Percentiles rank a stretch among this genome's conserved stretches.
These are phyloP conservation scores for Heliconius ethilla DNA, from an alignment of 2,888 invertebrate species.

Conservation along the genomic window DNA sequence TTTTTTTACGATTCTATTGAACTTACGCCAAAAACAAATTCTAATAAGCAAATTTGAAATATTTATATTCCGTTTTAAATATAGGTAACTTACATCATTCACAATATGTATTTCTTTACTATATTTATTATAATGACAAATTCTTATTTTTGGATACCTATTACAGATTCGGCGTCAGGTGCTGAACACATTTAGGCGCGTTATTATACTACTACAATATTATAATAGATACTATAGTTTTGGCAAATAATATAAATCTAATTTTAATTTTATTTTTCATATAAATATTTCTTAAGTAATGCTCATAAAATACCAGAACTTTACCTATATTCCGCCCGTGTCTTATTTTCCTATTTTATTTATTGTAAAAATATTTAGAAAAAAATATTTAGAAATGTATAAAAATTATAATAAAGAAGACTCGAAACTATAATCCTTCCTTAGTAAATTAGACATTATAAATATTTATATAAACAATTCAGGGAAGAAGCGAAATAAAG, in stretches of 20 bases:
- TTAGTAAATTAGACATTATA: too few relatives aligned
- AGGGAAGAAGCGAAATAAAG: neutral
- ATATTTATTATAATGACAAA: conserved; percentile 22
- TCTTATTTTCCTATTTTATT: too few relatives aligned
- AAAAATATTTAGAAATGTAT: too few relatives aligned
- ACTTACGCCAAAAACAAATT: neutral
- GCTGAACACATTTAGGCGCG: conserved; percentile 6
- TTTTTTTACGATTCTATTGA: neutral
- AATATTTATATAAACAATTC: neutral
- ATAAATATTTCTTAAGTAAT: too few relatives aligned
- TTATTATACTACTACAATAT: too few relatives aligned
- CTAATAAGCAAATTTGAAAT: neutral
- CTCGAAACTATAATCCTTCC: too few relatives aligned
- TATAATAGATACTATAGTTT: neutral
- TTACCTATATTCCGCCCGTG: too few relatives aligned
- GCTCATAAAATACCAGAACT: too few relatives aligned
- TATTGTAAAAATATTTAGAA: too few relatives aligned
- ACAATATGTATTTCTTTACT: conserved; percentile 21
- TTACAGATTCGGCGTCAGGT: conserved; percentile 15
- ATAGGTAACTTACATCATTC: conserved; percentile 4
- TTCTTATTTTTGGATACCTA: conserved; percentile 25
- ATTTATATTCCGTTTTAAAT: neutral
- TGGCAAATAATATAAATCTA: too few relatives aligned
- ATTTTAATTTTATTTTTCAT: too few relatives aligned
- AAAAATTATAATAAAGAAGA: too few relatives aligned